Percentiles rank a stretch among this genome's conserved stretches.
Evolutionary conservation across 2,797 vertebrate species (phyloP).

Genomic region (Diceros bicornis): DNA sequence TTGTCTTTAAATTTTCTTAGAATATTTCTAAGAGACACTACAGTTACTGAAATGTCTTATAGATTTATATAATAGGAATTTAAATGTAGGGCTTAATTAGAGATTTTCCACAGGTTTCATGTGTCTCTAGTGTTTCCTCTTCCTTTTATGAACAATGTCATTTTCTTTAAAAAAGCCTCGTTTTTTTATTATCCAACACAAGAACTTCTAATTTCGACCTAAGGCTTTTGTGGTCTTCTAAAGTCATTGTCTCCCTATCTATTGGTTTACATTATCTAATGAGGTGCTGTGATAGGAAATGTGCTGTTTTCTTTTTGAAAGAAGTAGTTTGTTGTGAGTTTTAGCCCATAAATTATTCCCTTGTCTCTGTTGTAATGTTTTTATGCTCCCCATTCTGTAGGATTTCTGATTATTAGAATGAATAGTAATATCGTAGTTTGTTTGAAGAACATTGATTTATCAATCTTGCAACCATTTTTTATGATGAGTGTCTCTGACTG

Average conservation of each 20-base stretch:
- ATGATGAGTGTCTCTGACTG: neutral
- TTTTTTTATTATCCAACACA: neutral
- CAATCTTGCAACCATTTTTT: neutral
- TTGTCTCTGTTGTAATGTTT: neutral
- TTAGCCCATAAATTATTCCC: neutral
- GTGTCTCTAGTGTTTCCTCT: neutral
- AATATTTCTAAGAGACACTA: neutral
- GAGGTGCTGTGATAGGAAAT: neutral
- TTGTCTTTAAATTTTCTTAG: neutral
- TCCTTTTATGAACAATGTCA: neutral
- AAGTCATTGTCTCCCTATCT: neutral
- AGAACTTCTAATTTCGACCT: neutral
- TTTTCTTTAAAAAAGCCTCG: neutral
- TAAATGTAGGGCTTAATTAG: neutral
- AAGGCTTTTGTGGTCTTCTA: neutral
- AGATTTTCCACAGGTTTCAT: neutral
- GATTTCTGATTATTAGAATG: constrained; percentile 34
- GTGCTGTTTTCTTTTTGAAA: neutral
- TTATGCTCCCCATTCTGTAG: neutral
- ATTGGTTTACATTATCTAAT: neutral
- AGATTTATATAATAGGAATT: neutral
- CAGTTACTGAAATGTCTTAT: neutral
- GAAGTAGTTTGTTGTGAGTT: neutral
- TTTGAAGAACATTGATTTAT: constrained; percentile 10
- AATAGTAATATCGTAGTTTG: neutral